Conservation (phyloP, 2,797 vertebrate genomes). For the Graptemys geographica region DNA sequence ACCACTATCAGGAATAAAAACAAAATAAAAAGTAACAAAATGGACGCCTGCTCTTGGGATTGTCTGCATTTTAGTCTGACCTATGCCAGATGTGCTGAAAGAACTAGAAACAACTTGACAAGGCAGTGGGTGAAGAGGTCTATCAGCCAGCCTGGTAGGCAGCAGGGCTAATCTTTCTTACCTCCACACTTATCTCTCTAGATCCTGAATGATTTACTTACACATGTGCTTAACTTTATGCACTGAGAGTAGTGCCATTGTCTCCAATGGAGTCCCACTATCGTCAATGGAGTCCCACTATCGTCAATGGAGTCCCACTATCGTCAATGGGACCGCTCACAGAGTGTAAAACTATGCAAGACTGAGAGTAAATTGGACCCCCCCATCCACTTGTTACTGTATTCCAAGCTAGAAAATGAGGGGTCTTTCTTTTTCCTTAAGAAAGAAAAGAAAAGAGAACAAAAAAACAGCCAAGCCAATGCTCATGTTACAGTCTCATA, state of each 20-base stretch:
- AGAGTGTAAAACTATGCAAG: neutral
- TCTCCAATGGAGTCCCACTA: neutral
- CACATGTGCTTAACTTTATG: neutral
- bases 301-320: neutral
- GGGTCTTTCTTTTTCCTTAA: neutral
- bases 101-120: neutral
- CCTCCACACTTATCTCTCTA: neutral
- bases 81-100: neutral
- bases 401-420: neutral
- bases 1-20: slow-evolving; percentile 86
- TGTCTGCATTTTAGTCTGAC: neutral
- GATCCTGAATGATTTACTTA: neutral
- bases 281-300: neutral
- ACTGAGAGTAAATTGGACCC: neutral
- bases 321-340: neutral
- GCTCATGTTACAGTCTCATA: neutral
- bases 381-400: accelerated
- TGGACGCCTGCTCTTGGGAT: neutral
- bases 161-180: neutral
- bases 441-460: accelerated
- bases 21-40: neutral
- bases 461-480: neutral
- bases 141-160: neutral
- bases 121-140: neutral
- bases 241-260: neutral